Base-by-base conservation (phyloP, 2,113 vertebrate genomes). In the Reinhardtius hippoglossoides region DNA sequence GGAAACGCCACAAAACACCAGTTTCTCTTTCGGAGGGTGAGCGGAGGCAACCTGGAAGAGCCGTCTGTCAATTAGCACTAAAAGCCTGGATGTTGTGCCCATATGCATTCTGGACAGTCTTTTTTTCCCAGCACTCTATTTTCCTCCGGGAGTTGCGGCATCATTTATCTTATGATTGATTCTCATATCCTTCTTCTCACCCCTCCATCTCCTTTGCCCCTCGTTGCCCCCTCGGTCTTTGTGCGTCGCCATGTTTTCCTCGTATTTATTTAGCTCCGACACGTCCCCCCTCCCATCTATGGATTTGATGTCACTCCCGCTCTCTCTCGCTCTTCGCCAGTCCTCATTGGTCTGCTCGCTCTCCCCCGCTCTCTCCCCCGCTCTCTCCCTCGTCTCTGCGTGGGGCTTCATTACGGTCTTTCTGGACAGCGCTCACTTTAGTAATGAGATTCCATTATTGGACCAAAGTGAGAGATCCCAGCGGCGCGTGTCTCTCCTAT, bases 361-460 rank as follows among this genome's bases (percentile, higher is more conserved):
- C 44, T 46, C 13, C 16, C 46, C 8, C 15, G 9, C n/a, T n/a
- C n/a, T n/a, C n/a, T n/a, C n/a, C n/a, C n/a, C n/a, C n/a, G n/a
- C n/a, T n/a, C 15, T 54, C 44, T 46, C 13, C 16, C 46, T 18
- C 15, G 9, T 64, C 86, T 80, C 72, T 26, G 68, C 74, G 83
- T 81, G 85, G 89, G 90, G 81, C 92, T 91, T 95, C 92, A 87
- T 94, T 93, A 92, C 81, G 74, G 80, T 54, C 83, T 79, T 82
- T 85, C 80, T 81, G 83, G 87, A 86, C 72, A 77, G 84, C 88
- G 82, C 79, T 73, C 83, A 82, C 87, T 93, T 86, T 81, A 78
- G 74, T 93, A 91, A 93, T 92, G 89, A 92, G 90, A 87, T 88
- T 91, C 89, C 86, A 82, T 86, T 80, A 80, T 84, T 89, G 88